Base-by-base conservation (phyloP, 2,797 vertebrate genomes). In the Manis javanica region DNA sequence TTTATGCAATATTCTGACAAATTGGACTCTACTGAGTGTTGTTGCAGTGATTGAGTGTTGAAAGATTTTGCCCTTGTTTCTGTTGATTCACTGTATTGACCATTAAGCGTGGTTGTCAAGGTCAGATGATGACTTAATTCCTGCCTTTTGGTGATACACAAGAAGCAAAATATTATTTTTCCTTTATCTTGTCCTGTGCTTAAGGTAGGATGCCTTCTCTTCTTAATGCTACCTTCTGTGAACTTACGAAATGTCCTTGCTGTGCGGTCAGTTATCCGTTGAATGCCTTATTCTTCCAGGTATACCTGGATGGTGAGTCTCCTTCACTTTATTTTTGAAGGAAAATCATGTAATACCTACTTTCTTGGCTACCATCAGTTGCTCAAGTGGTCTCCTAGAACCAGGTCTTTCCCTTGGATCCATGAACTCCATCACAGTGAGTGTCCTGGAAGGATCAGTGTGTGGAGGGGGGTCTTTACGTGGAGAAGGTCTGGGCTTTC, bases 401-500 rank as follows among this genome's bases (percentile, higher is more conserved):
- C 6, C 10, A 7, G 10, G 16, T 13, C 15, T 7, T 42, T 51
- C 13, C 2, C 34, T 83, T 53, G 78, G 16, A 4, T 24, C 31
- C 21, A n/a, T 11, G 42, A 55, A 34, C 31, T 3, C 61, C 12
- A 0, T 34, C 11, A 39, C 16, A 6, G 26, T 37, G 34, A 46
- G 5, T 23, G 66, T 19, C 68, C 7, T 0, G 4, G 3, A 23
- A 75, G 37, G 12, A 46, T 63, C 63, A 11, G 2, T 2, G 14
- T 0, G 1, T 16, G 19, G 42, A 34, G 10, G 34, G 34, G 4
- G 0, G n/a, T n/a, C 69, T 64, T 72, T 42, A 1, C 7, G 0
- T 31, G 39, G 9, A 57, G 18, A 14, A 5, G 5, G 14, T 57
- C 39, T 46, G 12, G 51, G n/a, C 19, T 39, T 79, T 81, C 29